Percentiles rank a stretch among this genome's conserved stretches.
Evolutionary conservation across 2,888 invertebrate species (phyloP).

Genomic region (Platycheirus rosarum): DNA sequence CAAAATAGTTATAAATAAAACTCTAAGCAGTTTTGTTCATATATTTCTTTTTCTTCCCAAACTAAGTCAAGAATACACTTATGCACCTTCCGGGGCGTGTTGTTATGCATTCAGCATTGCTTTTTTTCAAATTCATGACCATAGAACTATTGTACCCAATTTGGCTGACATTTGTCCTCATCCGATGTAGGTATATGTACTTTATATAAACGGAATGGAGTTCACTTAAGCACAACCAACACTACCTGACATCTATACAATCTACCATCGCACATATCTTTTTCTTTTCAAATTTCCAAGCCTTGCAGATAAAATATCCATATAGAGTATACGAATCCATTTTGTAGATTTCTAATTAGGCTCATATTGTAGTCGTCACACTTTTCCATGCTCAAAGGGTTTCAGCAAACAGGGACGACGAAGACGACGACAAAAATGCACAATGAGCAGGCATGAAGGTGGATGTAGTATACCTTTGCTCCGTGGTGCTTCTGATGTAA

Average conservation of each 20-base stretch:
- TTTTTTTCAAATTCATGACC: slow-evolving; percentile 57
- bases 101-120: not conserved
- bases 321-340: slow-evolving; percentile 2
- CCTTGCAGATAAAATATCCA: slow-evolving; percentile 1
- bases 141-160: slow-evolving; percentile 48
- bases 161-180: slow-evolving; percentile 41
- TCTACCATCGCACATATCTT: slow-evolving; percentile 13
- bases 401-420: slow-evolving; percentile 7
- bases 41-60: not conserved
- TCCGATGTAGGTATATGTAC: not conserved
- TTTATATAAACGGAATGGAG: not conserved
- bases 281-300: slow-evolving; percentile 14
- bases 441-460: not conserved
- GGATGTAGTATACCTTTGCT: not conserved
- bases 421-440: not conserved
- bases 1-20: slow-evolving; percentile 8
- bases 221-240: slow-evolving; percentile 27
- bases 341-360: slow-evolving; percentile 57
- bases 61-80: slow-evolving; percentile 20
- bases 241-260: slow-evolving; percentile 1
- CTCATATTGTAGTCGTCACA: slow-evolving; percentile 44
- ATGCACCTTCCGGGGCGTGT: slow-evolving; percentile 1
- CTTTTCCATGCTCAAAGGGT: slow-evolving; percentile 21
- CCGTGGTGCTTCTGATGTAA: slow-evolving; percentile 22
- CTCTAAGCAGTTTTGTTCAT: not conserved